Evolutionary conservation across 35 echinoderm and acorn worm genomes (phyloP), one percentile per base, ranked within the genome.

Genomic region (Nesometra sesokonis): DNA sequence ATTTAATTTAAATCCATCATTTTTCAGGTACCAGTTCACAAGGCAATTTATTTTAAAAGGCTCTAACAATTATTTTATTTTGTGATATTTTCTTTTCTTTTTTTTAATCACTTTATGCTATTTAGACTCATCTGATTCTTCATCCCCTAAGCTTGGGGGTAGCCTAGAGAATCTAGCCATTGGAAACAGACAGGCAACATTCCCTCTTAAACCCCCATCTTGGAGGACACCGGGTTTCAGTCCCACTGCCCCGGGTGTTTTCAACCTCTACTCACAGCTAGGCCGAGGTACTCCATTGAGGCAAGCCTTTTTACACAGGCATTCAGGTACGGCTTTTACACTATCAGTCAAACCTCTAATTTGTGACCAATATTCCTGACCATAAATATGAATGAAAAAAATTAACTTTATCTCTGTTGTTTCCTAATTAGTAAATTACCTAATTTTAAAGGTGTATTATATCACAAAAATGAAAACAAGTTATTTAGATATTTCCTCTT

Each of bases 261-360:
- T 91, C 85, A 84, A 85, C 77, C 57, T 85, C 30, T 89, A 86
- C 82, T 89, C 86, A 27, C 84, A 88, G 57, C 84, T 90, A 40
- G 82, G 84, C 32, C 32, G 40, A 34, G 86, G 81, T 80, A 32
- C 78, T 47, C 78, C 29, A 5, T 88, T 79, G 7, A 88, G 78
- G 23, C 52, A 67, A 67, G 52, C 52, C 21, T 67, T 67, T 27
- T 67, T 67, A 19, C 52, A 67, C 21, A 67, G 52, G 21, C 21
- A 9, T 13, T 67, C 52, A 67, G 52, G 52, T 67, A 67, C 7
- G 23, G 1, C 21, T 13, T 27, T 17, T 67, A 27, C 2, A 19
- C 21, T 27, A 27, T 67, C 0, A 13, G 52, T 27, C 23, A 67
- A 9, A 2, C 52, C 9, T 67, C 7, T 15, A 43, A 43, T 43